Conservation (phyloP, 2,888 invertebrate genomes). For the Melinopterus prodromus region DNA sequence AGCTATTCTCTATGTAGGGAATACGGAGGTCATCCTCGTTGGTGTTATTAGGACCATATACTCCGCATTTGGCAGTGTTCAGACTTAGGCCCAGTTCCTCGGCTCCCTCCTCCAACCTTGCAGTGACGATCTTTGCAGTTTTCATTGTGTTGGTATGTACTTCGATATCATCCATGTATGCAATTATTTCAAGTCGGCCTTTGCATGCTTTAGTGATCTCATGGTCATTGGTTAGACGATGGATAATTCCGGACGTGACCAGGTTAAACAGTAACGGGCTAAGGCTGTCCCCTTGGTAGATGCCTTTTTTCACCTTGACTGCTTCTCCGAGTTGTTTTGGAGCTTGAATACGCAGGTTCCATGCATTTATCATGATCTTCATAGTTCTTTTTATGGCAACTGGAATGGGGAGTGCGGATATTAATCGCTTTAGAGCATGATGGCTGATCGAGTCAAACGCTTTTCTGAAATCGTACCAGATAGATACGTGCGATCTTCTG, state of each 20-base stretch:
- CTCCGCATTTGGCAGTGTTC: not conserved
- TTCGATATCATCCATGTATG: not conserved
- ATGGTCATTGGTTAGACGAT: too few relatives aligned
- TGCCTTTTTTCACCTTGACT: not conserved
- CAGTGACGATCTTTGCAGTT: not conserved
- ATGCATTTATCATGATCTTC: not conserved
- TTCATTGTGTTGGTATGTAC: not conserved
- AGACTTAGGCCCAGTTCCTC: not conserved
- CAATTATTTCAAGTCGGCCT: conserved; percentile 4
- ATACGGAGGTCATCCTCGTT: not conserved
- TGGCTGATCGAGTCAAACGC: too few relatives aligned
- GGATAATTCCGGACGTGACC: not conserved
- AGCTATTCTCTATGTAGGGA: not conserved
- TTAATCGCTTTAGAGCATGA: too few relatives aligned
- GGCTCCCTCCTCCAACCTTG: too few relatives aligned
- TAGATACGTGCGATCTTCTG: not conserved
- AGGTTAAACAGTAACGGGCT: not conserved
- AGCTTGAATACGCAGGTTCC: not conserved
- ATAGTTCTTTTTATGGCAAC: not conserved
- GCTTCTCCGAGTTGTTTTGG: not conserved
- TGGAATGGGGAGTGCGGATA: too few relatives aligned
- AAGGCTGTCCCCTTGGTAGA: conserved; percentile 6
- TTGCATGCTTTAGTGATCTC: not conserved
- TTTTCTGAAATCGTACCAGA: too few relatives aligned
- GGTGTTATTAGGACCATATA: not conserved